A percentile compares a stretch with the other conserved stretches of the same genome.
These are phyloP conservation scores for Calephelis perditalis DNA, from an alignment of 2,888 invertebrate species.

Conservation along the genomic window DNA sequence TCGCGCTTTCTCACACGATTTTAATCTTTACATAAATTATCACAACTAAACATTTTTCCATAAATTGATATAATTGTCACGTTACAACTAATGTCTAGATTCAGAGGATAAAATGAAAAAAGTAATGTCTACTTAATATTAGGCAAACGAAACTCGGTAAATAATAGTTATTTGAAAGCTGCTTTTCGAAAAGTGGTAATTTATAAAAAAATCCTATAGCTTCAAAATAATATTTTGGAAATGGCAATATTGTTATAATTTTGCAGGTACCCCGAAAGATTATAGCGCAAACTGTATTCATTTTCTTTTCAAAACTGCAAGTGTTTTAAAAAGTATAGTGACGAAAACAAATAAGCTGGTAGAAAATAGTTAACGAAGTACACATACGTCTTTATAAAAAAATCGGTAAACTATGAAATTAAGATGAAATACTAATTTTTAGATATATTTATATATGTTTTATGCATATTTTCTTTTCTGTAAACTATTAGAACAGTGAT, in stretches of 20 bases:
- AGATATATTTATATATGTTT: constrained; percentile 12
- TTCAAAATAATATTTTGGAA: background rate
- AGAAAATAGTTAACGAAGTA: constrained; percentile 7
- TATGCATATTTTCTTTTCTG: constrained; percentile 1
- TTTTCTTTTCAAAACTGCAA: constrained; percentile 4
- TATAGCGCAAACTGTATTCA: background rate
- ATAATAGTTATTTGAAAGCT: too few species aligned
- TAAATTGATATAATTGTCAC: too few species aligned
- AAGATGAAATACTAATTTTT: constrained; percentile 12
- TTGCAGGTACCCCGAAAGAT: constrained; percentile 5
- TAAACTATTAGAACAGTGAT: background rate
- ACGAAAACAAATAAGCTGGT: constrained; percentile 10
- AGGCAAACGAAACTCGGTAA: background rate
- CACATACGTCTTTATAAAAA: constrained; percentile 5
- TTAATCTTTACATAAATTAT: too few species aligned
- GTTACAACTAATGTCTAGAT: too few species aligned
- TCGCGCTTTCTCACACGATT: too few species aligned
- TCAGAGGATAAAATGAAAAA: too few species aligned
- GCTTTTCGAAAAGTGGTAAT: too few species aligned
- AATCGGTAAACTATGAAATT: background rate
- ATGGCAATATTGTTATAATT: background rate
- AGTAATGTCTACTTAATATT: too few species aligned
- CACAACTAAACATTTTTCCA: too few species aligned
- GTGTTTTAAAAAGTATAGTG: constrained; percentile 8
- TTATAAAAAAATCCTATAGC: too few species aligned